phyloP scores from a whole-genome alignment of 2,113 vertebrate genomes.

The Gila orcuttii region DNA sequence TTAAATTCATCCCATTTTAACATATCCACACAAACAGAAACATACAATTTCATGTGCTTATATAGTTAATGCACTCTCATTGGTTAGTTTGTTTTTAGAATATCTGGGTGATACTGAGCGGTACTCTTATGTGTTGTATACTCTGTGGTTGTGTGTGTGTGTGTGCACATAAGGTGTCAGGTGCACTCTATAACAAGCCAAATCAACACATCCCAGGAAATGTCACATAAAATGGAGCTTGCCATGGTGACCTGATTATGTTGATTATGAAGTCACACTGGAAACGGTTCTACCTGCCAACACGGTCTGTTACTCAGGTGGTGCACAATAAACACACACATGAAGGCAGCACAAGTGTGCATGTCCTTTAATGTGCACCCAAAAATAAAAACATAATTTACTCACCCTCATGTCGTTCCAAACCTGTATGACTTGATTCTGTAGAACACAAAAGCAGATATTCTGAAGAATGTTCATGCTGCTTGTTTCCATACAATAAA shows the following conservation, averaged over 20 bases:
- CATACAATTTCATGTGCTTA: not conserved
- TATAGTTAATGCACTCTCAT: not conserved
- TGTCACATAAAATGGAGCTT: constrained; percentile 42
- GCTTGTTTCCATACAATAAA: not conserved
- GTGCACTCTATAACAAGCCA: constrained; percentile 44
- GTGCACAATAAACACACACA: constrained; percentile 9
- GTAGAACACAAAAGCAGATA: not conserved
- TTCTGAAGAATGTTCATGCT: not conserved
- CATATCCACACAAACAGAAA: not conserved
- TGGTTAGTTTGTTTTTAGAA: not conserved
- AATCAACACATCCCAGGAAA: constrained; percentile 44
- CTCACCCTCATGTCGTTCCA: not conserved
- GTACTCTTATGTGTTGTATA: not conserved
- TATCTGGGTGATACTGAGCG: not conserved
- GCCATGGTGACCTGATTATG: constrained; percentile 40
- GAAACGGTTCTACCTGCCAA: constrained; percentile 30
- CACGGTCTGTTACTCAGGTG: constrained; percentile 22
- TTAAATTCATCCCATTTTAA: no score
- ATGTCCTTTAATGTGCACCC: not conserved
- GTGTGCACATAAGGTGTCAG: constrained; percentile 21
- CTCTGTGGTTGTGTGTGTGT: no score
- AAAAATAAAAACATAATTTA: constrained; percentile 7
- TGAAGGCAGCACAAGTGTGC: not conserved
- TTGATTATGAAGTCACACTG: constrained; percentile 50
- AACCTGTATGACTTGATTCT: not conserved